phyloP scores from a whole-genome alignment of 2,797 vertebrate species.

The Triplophysa bombifrons region DNA sequence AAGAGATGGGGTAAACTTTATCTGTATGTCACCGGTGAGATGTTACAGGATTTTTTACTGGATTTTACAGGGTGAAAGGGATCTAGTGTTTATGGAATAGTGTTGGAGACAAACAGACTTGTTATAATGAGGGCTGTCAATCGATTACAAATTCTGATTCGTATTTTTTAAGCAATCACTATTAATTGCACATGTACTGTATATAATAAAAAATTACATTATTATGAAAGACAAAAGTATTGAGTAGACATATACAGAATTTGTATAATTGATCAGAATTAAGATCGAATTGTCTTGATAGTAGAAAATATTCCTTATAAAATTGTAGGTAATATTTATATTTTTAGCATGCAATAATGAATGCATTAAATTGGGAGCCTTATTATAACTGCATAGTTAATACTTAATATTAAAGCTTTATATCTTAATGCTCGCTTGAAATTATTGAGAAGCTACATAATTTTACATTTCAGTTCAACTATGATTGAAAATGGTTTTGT shows the following conservation, averaged over 20 bases:
- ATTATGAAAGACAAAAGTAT: background rate
- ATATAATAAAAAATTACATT: background rate
- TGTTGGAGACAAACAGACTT: background rate
- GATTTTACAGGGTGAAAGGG: background rate
- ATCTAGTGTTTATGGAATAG: background rate
- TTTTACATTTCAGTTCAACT: conserved; percentile 1
- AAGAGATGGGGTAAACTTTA: conserved; percentile 71
- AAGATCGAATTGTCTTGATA: too few species aligned
- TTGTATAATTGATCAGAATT: background rate
- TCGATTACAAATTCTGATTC: background rate
- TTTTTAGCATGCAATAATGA: too few species aligned
- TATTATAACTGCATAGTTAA: background rate
- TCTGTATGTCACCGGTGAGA: conserved; percentile 46
- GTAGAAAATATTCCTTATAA: too few species aligned
- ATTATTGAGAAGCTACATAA: conserved; percentile 12
- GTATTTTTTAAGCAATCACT: too few species aligned
- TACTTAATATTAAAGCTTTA: background rate
- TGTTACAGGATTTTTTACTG: conserved; percentile 48
- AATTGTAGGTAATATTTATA: too few species aligned
- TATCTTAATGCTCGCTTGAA: background rate
- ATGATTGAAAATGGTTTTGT: conserved; percentile 23
- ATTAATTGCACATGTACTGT: background rate
- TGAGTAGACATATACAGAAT: too few species aligned
- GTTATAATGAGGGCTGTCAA: background rate
- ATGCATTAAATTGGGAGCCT: background rate